Base-by-base conservation (phyloP, 2,888 invertebrate species). In the Blera fallax region DNA sequence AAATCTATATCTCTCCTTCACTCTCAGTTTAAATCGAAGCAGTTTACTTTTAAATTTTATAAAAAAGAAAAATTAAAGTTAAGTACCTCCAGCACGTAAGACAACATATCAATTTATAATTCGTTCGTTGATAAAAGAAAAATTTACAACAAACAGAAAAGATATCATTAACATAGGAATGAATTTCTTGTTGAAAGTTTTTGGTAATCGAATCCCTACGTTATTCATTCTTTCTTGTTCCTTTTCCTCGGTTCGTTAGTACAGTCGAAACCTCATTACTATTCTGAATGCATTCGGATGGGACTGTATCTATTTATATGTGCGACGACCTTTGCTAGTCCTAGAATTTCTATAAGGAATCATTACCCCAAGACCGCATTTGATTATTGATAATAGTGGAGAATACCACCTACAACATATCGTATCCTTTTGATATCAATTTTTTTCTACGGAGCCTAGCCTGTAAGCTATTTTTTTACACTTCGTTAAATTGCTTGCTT, bases 141-240 rank as follows among this genome's bases (percentile, higher is more conserved):
- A 43, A 43, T 43, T 62, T 43, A 27, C 14, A 27, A 27, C 14
- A 54, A 54, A 43, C 54, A 56, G 18, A 27, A 43, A 40, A 7
- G 54, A 56, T 56, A 43, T 56, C 43, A 54, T 69, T 69, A 69
- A 43, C 69, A 52, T 37, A 18, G 40, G 29, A 56, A 69, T 37
- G 45, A 52, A 24, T 52, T 69, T 56, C 69, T 4, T 58, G 45
- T 34, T 43, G 21, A 21, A 43, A 18, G 58, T 58, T 32, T 40
- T 69, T 48, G 32, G 56, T 45, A 56, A 70, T 70, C 34, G 32
- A 45, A 45, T 37, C 37, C 65, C 24, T 27, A 50, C 11, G 18
- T 16, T 24, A 1, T 67, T 34, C 8, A 10, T 50, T 1, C 18
- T 37, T 24, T 37, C 11, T 34, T 16, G 14, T 45, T 58, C 45